Evolutionary conservation across 2,113 vertebrate species (phyloP), one percentile per base, ranked within the genome.

Genomic region (Amphiprion percula): DNA sequence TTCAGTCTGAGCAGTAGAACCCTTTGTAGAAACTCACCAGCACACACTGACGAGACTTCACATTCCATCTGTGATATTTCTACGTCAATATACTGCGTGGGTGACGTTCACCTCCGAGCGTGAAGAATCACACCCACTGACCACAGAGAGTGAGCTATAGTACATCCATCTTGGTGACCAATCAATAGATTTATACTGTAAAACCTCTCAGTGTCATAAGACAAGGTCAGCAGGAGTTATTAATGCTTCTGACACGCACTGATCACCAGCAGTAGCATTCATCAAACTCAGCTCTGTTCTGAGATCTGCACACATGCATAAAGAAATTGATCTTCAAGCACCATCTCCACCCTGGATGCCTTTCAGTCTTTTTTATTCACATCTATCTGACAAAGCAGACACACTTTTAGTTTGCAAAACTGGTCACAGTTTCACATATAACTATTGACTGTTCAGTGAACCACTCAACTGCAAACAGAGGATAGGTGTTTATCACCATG

Each of bases 181-280:
- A 53, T 63, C 50, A 54, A 54, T 74, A n/a, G 10, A 14, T 53
- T 41, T 60, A 24, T 26, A 46, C 53, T 73, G 30, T 44, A 28
- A 26, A 21, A 52, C 49, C 49, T 21, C 49, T 52, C 7, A 52
- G 49, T 52, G 49, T 52, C 49, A 28, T 50, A 53, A 28, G 47
- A 50, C 1, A 5, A 39, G 30, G 69, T 60, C 58, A 61, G n/a
- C 1, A 10, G 28, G 47, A 16, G 8, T 47, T 30, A 33, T 19
- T 21, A 10, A 59, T 16, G 19, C 1, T 10, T 70, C 16, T 59
- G 68, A 16, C 26, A 30, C 23, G 39, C 37, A 44, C 41, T 44
- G 41, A 44, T 44, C 41, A 15, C 12, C 41, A 12, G 52, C 52
- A 53, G 4, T 24, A 16, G 9, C 24, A 56, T 15, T 17, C 54